phyloP scores from a whole-genome alignment of 1,140 invertebrate genomes.

The Cotesia chilonis region DNA sequence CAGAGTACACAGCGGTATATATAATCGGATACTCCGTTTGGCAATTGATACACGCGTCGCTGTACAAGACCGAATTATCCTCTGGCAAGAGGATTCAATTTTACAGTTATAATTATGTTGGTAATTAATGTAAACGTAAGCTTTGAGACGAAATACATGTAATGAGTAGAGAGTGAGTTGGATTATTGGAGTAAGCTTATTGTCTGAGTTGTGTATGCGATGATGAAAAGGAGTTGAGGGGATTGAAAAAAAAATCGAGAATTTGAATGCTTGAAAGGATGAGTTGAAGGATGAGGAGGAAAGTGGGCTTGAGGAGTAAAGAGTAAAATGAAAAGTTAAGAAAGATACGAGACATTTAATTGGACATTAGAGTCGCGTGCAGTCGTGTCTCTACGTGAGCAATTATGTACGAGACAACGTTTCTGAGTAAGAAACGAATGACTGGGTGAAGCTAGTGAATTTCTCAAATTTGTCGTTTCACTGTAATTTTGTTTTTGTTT shows the following conservation, averaged over 20 bases:
- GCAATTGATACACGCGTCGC: conserved; percentile 15
- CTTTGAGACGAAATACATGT: too few species aligned
- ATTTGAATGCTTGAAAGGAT: not conserved
- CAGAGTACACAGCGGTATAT: not conserved
- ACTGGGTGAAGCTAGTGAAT: conserved; percentile 10
- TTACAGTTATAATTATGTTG: too few species aligned
- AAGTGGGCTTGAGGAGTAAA: not conserved
- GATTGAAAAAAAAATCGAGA: too few species aligned
- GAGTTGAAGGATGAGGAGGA: not conserved
- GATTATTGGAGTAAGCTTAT: too few species aligned
- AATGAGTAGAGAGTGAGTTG: too few species aligned
- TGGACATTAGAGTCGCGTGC: conserved; percentile 36
- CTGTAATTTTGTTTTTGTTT: conserved; percentile 6
- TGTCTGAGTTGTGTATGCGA: too few species aligned
- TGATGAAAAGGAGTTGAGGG: too few species aligned
- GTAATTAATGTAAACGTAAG: too few species aligned
- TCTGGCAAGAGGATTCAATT: not conserved
- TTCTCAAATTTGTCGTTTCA: conserved; percentile 10
- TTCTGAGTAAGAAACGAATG: conserved; percentile 11
- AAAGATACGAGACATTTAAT: conserved; percentile 36
- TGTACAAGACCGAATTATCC: not conserved
- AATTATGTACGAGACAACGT: conserved; percentile 36
- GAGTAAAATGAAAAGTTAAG: conserved; percentile 11
- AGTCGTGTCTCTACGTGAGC: conserved; percentile 34
- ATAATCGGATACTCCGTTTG: conserved; percentile 28